phyloP scores from a whole-genome alignment of 2,797 vertebrate species.

The Tenualosa thibaudeaui region DNA sequence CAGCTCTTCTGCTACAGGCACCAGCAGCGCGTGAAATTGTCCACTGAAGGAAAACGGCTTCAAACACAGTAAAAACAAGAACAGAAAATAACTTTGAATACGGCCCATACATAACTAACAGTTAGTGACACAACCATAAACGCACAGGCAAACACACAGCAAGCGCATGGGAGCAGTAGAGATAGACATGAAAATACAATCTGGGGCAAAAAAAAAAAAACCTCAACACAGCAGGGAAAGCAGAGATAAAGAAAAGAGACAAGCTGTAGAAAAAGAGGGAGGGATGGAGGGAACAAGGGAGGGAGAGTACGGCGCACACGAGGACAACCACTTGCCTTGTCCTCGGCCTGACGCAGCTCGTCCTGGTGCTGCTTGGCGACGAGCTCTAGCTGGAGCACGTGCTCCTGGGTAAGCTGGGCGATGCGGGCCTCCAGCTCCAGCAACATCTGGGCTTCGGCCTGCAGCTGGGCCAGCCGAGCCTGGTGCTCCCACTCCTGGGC shows the following conservation, averaged over 20 bases:
- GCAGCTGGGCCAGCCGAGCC: constrained; percentile 55
- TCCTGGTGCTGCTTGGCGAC: constrained; percentile 59
- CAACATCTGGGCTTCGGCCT: constrained; percentile 57
- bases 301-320: neutral
- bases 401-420: constrained; percentile 67
- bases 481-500: constrained; percentile 71
- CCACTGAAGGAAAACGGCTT: neutral
- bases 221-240: too few relatives aligned
- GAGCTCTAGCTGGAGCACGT: constrained; percentile 64
- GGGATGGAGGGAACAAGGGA: neutral
- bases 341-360: constrained; percentile 62
- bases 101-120: neutral
- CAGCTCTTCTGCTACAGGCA: neutral
- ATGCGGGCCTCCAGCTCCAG: constrained; percentile 71
- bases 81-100: too few relatives aligned
- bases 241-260: neutral
- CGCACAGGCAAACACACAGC: neutral
- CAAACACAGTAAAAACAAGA: neutral
- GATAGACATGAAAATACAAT: neutral
- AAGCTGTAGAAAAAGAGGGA: neutral
- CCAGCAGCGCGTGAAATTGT: neutral
- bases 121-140: neutral
- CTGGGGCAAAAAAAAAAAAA: too few relatives aligned
- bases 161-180: neutral
- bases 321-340: constrained; percentile 58